These are phyloP conservation scores for Hippocampus barbouri DNA, from an alignment of 2,113 vertebrate genomes.

Conservation along the genomic window DNA sequence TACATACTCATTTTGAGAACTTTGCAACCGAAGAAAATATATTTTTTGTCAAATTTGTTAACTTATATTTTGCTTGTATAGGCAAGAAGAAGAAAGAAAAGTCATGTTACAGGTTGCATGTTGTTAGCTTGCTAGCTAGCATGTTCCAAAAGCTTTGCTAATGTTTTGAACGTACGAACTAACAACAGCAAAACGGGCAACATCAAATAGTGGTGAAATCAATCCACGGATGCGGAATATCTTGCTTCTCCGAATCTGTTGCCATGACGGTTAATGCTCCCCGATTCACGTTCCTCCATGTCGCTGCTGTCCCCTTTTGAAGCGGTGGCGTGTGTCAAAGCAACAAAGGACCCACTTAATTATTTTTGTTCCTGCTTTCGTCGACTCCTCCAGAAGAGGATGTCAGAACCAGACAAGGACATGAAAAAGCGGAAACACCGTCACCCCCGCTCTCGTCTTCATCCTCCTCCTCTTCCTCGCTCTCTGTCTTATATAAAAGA, in stretches of 20 bases:
- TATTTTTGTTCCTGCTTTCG: constrained; percentile 2
- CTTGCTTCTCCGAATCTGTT: not conserved
- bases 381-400: not conserved
- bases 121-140: too few relatives aligned
- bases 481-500: constrained; percentile 2
- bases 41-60: too few relatives aligned
- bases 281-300: not conserved
- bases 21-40: too few relatives aligned
- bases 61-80: too few relatives aligned
- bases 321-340: not conserved
- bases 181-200: not conserved
- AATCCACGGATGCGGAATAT: not conserved
- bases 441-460: not conserved
- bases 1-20: too few relatives aligned
- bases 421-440: not conserved
- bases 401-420: constrained; percentile 8
- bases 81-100: too few relatives aligned
- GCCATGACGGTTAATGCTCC: not conserved
- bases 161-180: not conserved
- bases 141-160: not conserved
- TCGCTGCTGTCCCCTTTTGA: not conserved
- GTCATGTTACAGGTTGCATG: too few relatives aligned
- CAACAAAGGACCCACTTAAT: constrained; percentile 2
- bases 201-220: not conserved
- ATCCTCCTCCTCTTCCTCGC: not conserved